Evolutionary conservation across 1,140 invertebrate species (phyloP).

Genomic region (Medauroidea extradentata): DNA sequence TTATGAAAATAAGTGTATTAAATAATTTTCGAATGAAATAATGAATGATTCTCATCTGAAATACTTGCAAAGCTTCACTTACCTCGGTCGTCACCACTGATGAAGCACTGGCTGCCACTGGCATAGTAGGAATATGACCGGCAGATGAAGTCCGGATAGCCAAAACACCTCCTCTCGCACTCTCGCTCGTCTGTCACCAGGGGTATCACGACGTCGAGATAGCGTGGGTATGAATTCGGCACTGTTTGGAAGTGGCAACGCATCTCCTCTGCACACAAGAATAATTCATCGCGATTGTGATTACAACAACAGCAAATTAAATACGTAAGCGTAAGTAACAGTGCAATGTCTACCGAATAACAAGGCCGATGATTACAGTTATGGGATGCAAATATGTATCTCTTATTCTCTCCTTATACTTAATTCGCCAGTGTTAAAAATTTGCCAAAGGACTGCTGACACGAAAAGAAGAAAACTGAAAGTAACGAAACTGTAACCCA

Average conservation of each 20-base stretch:
- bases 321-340: too few relatives aligned
- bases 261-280: conserved; percentile 29
- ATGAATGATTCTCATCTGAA: background rate
- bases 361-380: too few relatives aligned
- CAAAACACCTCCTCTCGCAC: conserved; percentile 42
- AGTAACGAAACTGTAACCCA: too few relatives aligned
- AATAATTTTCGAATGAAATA: background rate
- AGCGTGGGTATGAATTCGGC: conserved; percentile 41
- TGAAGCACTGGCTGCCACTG: conserved; percentile 45
- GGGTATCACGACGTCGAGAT: conserved; percentile 43
- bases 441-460: too few relatives aligned
- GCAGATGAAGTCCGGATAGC: conserved; percentile 43
- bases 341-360: too few relatives aligned
- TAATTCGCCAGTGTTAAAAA: too few relatives aligned
- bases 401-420: too few relatives aligned
- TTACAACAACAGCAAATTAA: too few relatives aligned
- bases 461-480: too few relatives aligned
- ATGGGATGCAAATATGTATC: too few relatives aligned
- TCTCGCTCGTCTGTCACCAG: conserved; percentile 38
- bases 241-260: conserved; percentile 34
- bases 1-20: background rate
- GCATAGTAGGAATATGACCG: conserved; percentile 46
- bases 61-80: background rate
- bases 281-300: too few relatives aligned
- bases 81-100: conserved; percentile 41